phyloP scores from a whole-genome alignment of 2,113 vertebrate genomes.

The Cygnus atratus region DNA sequence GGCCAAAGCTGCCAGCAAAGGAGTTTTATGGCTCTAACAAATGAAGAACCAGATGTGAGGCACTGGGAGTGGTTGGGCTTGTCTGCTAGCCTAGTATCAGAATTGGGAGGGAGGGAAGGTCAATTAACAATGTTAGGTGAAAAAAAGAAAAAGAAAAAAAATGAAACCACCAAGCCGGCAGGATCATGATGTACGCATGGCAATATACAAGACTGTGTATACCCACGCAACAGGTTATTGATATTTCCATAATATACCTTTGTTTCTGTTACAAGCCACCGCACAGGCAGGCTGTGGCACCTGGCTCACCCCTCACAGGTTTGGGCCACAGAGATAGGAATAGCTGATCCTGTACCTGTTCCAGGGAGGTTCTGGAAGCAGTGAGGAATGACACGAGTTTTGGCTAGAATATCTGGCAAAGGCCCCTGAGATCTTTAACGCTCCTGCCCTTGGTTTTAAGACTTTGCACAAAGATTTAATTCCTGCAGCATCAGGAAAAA shows the following conservation, averaged over 20 bases:
- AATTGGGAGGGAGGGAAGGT: neutral
- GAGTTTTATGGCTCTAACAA: neutral
- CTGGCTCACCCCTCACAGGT: neutral
- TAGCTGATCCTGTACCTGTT: neutral
- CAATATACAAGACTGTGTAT: neutral
- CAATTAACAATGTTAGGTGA: neutral
- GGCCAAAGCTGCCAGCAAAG: neutral
- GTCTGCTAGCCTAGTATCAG: neutral
- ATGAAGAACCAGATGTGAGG: neutral
- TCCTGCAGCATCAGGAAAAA: slow-evolving; percentile 41
- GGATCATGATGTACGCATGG: neutral
- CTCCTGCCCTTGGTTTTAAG: slow-evolving; percentile 39
- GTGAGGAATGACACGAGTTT: slow-evolving; percentile 26
- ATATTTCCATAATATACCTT: neutral
- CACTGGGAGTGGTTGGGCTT: neutral
- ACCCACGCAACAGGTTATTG: neutral
- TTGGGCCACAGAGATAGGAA: neutral
- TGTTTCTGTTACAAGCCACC: neutral
- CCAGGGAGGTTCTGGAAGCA: slow-evolving; percentile 14
- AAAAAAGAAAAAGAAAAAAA: neutral
- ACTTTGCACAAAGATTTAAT: neutral
- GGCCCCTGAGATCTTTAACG: neutral
- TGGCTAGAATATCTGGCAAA: slow-evolving; percentile 45
- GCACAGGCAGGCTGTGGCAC: neutral
- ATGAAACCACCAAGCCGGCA: neutral